Conservation (phyloP, 2,888 invertebrate genomes). For the Brachyptera putata region DNA sequence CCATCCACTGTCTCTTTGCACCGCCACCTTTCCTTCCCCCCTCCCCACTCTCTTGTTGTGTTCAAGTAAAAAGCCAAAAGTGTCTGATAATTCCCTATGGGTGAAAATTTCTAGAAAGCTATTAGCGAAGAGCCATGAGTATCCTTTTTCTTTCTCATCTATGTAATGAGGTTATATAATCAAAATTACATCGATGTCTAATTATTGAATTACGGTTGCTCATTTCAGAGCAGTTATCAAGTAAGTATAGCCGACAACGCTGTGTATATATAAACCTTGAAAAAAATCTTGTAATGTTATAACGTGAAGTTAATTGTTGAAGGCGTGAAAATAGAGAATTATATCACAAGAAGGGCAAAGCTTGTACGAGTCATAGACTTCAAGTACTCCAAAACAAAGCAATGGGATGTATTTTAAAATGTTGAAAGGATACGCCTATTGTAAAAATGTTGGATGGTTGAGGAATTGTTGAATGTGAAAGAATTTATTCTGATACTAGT, state of each 20-base stretch:
- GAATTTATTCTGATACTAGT: no score
- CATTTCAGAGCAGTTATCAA: constrained; percentile 22
- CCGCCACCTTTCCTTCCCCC: background rate
- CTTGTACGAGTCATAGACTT: no score
- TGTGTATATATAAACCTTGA: no score
- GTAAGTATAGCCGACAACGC: background rate
- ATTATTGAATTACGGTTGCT: constrained; percentile 30
- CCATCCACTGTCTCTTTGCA: background rate
- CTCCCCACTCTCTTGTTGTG: constrained; percentile 2
- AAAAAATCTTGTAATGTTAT: no score
- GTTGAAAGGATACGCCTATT: no score
- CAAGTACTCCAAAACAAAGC: no score
- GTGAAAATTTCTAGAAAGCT: constrained; percentile 27
- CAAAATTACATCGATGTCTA: constrained; percentile 30
- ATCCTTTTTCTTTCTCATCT: constrained; percentile 20
- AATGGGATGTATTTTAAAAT: no score
- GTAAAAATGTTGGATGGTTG: no score
- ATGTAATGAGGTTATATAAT: constrained; percentile 30
- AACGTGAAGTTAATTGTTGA: no score
- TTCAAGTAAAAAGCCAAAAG: constrained; percentile 24
- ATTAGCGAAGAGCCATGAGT: constrained; percentile 19
- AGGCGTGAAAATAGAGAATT: no score
- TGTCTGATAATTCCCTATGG: constrained; percentile 23
- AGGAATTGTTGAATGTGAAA: no score
- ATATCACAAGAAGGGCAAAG: no score